Evolutionary conservation across 2,797 vertebrate genomes (phyloP), one percentile per base, ranked within the genome.

Genomic region (Falco naumanni): DNA sequence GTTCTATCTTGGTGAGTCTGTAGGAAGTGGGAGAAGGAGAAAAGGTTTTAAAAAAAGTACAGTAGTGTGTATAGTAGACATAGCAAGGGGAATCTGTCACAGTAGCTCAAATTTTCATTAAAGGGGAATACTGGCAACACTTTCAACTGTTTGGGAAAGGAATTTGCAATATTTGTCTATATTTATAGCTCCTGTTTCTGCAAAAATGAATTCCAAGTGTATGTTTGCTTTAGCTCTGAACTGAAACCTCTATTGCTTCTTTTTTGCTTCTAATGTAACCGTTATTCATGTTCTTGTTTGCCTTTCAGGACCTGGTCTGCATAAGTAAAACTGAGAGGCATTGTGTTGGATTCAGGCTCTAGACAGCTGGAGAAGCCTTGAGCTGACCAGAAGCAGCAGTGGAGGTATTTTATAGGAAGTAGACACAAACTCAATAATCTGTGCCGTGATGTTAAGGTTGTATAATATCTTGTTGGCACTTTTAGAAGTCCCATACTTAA

Each of bases 401-500:
- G 33, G 43, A 79, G 28, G 4, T 47, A n/a, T 59, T 72, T 68
- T 54, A 50, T 34, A n/a, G 41, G 18, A 84, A 81, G 37, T 4
- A 43, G 41, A 31, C 5, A 16, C 16, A 65, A 65, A 7, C 26
- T 10, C 15, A 69, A 16, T 82, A 18, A 33, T 34, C 48, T 31
- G 3, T 64, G 25, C 37, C 14, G 9, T 22, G 21, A 1, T 33
- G 22, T 53, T 61, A 43, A 59, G 24, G 57, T 15, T 18, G 9
- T 4, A 5, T 26, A 60, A 28, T 64, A 21, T 8, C 48, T 72
- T 37, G 17, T 34, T 37, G 15, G 69, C 66, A 20, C 33, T 74
- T 97, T 83, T 77, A 88, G 53, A 89, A 87, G 33, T 41, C 19
- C 77, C 43, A 28, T 92, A 70, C 34, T 84, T 95, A 41, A 83